These are phyloP conservation scores for Neuroterus valhalla DNA, from an alignment of 1,140 invertebrate genomes.

Conservation along the genomic window DNA sequence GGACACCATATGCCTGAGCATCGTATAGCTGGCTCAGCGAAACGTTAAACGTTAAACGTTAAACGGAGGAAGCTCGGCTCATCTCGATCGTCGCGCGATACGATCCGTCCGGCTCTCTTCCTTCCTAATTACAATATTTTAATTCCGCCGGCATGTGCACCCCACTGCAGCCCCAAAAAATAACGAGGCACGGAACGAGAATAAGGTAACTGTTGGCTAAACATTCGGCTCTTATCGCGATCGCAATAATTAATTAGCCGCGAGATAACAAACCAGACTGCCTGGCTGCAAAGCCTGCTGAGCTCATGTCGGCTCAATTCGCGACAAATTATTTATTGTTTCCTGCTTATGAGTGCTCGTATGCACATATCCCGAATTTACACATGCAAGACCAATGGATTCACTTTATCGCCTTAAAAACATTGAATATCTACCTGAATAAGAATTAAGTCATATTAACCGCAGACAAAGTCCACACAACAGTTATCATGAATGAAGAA, in stretches of 20 bases:
- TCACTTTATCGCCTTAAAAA: neutral
- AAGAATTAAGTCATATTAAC: no score
- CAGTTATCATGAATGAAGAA: no score
- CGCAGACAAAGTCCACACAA: no score
- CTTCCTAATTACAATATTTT: conserved; percentile 28
- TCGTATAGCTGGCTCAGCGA: neutral
- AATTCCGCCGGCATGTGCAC: conserved; percentile 9
- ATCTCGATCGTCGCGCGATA: conserved; percentile 9
- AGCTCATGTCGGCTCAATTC: no score
- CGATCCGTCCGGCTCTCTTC: neutral
- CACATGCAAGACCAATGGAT: neutral
- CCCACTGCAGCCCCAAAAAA: neutral
- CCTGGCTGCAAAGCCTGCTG: neutral
- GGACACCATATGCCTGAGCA: conserved; percentile 22
- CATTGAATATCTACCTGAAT: neutral
- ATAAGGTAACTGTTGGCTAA: conserved; percentile 24
- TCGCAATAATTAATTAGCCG: conserved; percentile 28
- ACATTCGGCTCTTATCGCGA: conserved; percentile 28
- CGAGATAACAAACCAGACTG: conserved; percentile 8
- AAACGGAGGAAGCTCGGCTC: conserved; percentile 23
- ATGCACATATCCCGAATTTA: conserved; percentile 4
- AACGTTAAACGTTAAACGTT: conserved; percentile 10
- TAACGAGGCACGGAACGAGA: conserved; percentile 2
- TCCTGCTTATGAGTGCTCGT: conserved; percentile 13
- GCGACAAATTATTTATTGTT: conserved; percentile 27